Percentiles rank a stretch among this genome's conserved stretches.
Conservation (phyloP, 2,113 vertebrate genomes). For the Anas platyrhynchos region DNA sequence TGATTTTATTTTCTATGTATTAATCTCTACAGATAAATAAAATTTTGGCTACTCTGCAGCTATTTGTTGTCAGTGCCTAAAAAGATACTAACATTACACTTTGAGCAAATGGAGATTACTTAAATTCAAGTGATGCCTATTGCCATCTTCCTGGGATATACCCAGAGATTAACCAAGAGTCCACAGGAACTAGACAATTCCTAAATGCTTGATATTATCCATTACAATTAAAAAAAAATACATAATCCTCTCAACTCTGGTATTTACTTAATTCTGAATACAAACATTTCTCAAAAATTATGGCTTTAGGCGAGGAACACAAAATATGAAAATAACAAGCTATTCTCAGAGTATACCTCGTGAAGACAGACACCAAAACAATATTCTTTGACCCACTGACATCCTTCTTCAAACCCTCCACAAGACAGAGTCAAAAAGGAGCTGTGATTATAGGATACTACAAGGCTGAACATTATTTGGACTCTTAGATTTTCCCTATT, state of each 20-base stretch:
- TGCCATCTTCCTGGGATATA: neutral
- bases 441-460: neutral
- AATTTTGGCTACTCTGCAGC: neutral
- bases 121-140: neutral
- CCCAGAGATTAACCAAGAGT: neutral
- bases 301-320: rapidly evolving
- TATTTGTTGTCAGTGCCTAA: neutral
- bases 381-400: neutral
- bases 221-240: neutral
- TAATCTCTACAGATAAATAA: neutral
- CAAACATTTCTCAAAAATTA: neutral
- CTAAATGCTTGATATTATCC: neutral
- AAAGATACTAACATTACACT: neutral
- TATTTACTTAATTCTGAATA: neutral
- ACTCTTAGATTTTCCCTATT: neutral
- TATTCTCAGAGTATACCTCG: neutral
- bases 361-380: neutral
- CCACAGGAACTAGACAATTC: neutral
- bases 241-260: neutral
- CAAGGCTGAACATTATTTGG: neutral
- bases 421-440: neutral
- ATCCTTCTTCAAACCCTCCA: neutral
- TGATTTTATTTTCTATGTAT: neutral
- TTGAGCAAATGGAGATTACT: neutral
- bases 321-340: neutral